These are phyloP conservation scores for Atlantisia rogersi DNA, from an alignment of 2,113 vertebrate species.

Conservation along the genomic window DNA sequence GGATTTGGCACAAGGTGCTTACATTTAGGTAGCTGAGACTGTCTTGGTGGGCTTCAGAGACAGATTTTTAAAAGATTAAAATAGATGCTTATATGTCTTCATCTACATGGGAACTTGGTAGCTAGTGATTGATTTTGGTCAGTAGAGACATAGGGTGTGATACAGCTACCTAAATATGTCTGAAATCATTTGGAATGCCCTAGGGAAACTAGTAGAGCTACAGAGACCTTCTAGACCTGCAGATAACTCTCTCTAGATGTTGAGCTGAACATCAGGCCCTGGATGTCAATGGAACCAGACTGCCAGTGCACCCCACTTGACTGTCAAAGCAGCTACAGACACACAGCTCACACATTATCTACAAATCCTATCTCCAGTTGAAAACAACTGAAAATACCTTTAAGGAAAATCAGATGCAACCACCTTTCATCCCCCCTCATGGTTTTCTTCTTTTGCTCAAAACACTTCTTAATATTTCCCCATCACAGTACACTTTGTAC, in stretches of 20 bases:
- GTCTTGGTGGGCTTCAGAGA: not conserved
- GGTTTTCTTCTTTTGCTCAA: not conserved
- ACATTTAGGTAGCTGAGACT: not conserved
- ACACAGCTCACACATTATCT: not conserved
- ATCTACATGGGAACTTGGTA: not conserved
- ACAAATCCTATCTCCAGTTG: not conserved
- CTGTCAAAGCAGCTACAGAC: not conserved
- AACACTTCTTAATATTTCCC: not conserved
- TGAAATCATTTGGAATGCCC: not conserved
- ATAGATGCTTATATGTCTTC: not conserved
- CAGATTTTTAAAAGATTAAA: not conserved
- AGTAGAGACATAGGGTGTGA: not conserved
- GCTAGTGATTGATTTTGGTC: not conserved
- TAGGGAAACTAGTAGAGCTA: not conserved
- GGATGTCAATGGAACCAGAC: not conserved
- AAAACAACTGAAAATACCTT: not conserved
- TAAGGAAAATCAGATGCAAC: not conserved
- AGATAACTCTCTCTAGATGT: not conserved
- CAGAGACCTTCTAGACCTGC: not conserved
- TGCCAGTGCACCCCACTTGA: accelerated
- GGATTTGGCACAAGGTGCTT: not conserved
- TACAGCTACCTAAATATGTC: not conserved
- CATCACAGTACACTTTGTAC: not conserved
- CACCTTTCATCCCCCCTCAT: not conserved
- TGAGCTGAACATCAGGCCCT: not conserved